A percentile compares a stretch with the other conserved stretches of the same genome.
These are phyloP conservation scores for Drosophila longiperda DNA, from an alignment of 2,888 invertebrate genomes.

Conservation along the genomic window DNA sequence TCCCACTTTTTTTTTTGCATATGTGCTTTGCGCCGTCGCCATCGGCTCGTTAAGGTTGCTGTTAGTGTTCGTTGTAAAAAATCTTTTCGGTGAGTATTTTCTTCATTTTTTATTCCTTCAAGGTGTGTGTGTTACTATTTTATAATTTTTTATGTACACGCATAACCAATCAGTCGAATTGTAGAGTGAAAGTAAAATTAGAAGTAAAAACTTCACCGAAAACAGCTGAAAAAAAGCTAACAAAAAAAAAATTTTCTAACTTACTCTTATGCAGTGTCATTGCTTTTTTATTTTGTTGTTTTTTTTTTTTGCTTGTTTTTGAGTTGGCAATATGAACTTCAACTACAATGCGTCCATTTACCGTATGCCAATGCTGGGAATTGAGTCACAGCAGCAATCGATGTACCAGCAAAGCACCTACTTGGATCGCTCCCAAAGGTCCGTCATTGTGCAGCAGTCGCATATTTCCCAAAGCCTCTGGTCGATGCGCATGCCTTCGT, in stretches of 20 bases:
- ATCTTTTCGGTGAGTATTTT: slow-evolving; percentile 19
- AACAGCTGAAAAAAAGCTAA: slow-evolving; percentile 23
- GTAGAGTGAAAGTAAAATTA: not conserved
- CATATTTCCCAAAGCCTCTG: slow-evolving; percentile 64
- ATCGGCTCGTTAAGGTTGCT: slow-evolving; percentile 3
- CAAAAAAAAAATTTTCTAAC: slow-evolving; percentile 17
- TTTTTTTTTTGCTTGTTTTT: not conserved
- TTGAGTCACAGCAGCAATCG: slow-evolving; percentile 66
- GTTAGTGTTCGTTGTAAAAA: slow-evolving; percentile 13
- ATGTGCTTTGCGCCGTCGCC: slow-evolving; percentile 34
- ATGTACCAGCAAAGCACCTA: slow-evolving; percentile 67
- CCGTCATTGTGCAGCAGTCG: slow-evolving; percentile 56
- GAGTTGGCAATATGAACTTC: slow-evolving; percentile 45
- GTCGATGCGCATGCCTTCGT: slow-evolving; percentile 38
- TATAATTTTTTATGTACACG: not conserved
- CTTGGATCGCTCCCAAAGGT: slow-evolving; percentile 58
- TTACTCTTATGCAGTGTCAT: not conserved
- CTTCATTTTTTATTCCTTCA: not conserved
- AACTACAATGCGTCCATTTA: slow-evolving; percentile 41
- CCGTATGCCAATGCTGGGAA: slow-evolving; percentile 46
- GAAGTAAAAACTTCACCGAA: not conserved
- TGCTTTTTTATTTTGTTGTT: not conserved
- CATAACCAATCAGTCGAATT: not conserved
- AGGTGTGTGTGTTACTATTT: not conserved
- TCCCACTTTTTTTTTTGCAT: slow-evolving; percentile 6